phyloP scores from a whole-genome alignment of 2,888 invertebrate species.

The Calephelis perditalis region DNA sequence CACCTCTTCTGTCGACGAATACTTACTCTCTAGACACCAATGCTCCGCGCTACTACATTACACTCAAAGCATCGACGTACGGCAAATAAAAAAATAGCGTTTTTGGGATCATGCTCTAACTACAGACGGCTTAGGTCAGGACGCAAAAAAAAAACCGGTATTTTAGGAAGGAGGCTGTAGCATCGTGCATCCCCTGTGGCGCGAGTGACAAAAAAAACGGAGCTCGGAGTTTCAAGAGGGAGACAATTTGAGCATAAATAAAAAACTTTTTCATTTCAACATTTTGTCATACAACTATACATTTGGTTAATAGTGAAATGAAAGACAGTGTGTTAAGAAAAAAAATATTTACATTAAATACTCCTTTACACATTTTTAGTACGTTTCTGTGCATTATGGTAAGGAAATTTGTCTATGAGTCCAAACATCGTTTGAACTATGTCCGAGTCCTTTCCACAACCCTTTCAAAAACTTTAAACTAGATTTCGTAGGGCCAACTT shows the following conservation, averaged over 20 bases:
- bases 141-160: slow-evolving; percentile 31
- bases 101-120: slow-evolving; percentile 56
- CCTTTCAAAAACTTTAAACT: slow-evolving; percentile 42
- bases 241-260: slow-evolving; percentile 60
- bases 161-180: slow-evolving; percentile 59
- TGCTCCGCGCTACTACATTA: slow-evolving; percentile 68
- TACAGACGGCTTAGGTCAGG: slow-evolving; percentile 12
- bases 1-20: slow-evolving; percentile 49
- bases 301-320: slow-evolving; percentile 46
- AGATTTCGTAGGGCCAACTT: slow-evolving; percentile 3
- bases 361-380: slow-evolving; percentile 30
- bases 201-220: slow-evolving; percentile 58
- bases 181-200: slow-evolving; percentile 78
- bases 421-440: slow-evolving; percentile 46
- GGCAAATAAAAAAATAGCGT: slow-evolving; percentile 38
- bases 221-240: slow-evolving; percentile 73
- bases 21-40: slow-evolving; percentile 48
- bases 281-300: slow-evolving; percentile 45
- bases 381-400: slow-evolving; percentile 29
- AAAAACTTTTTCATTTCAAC: slow-evolving; percentile 43
- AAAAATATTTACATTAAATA: slow-evolving; percentile 51
- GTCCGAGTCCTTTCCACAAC: slow-evolving; percentile 70
- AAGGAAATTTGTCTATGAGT: slow-evolving; percentile 32
- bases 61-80: slow-evolving; percentile 44
- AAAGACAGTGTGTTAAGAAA: slow-evolving; percentile 49